These are phyloP conservation scores for Aphodius sticticus DNA, from an alignment of 2,888 invertebrate genomes.

Conservation along the genomic window DNA sequence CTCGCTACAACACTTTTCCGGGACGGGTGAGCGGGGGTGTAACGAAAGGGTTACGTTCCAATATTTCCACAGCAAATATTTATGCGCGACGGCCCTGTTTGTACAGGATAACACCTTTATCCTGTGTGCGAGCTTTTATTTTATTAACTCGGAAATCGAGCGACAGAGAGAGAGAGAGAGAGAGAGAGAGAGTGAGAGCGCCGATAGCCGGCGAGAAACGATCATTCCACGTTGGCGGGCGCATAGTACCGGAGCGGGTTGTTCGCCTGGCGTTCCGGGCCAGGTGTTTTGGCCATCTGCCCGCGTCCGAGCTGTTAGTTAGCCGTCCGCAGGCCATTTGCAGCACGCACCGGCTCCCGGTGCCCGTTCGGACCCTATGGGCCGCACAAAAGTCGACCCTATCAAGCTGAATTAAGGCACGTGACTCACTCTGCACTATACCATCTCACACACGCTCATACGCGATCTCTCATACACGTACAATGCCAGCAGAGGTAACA, in stretches of 20 bases:
- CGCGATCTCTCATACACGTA: background rate
- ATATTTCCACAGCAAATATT: background rate
- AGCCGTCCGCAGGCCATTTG: constrained; percentile 11
- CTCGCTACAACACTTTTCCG: too few relatives aligned
- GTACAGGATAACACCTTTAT: background rate
- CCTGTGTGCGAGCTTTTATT: constrained; percentile 4
- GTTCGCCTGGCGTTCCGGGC: constrained; percentile 9
- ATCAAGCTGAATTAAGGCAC: background rate
- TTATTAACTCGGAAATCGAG: background rate
- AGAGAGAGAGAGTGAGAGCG: background rate
- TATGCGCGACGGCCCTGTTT: background rate
- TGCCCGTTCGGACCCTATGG: background rate
- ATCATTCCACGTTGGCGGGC: background rate
- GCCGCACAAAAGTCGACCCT: constrained; percentile 4
- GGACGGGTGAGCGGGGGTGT: background rate
- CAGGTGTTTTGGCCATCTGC: constrained; percentile 25
- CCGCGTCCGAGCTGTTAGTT: constrained; percentile 26
- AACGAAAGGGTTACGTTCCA: background rate
- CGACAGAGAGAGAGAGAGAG: background rate
- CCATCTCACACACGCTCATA: background rate
- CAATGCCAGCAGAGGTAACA: background rate
- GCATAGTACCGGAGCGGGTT: background rate
- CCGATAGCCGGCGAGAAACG: background rate
- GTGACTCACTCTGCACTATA: background rate
- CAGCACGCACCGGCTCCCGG: constrained; percentile 9